Evolutionary conservation across 2,888 invertebrate species (phyloP), one percentile per base, ranked within the genome.

Genomic region (Dascillus cervinus): DNA sequence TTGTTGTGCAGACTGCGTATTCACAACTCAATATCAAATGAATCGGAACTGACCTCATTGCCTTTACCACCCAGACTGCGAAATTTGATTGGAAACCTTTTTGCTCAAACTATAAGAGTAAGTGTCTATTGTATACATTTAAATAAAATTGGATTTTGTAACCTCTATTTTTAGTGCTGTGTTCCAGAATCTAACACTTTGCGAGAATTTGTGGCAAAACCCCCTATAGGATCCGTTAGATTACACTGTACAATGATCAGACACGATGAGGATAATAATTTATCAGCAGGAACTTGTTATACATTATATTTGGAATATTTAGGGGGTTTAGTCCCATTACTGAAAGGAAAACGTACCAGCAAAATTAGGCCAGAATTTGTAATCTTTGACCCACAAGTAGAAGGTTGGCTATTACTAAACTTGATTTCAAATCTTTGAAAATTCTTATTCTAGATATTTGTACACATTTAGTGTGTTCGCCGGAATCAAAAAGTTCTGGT

Each of bases 361-460:
- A 96, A 96, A 69, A 87, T 98, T 44, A 75, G 95, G 32, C 97
- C 97, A 0, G 97, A 97, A 66, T 98, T 98, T 65, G 91, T 97
- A 34, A 96, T 98, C 54, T 92, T 88, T 60, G 91, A 92, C 66
- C 91, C 91, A 2, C 88, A 91, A 65, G 77, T 75, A 20, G 83
- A 82, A 69, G 85, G 85, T 77, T 26, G 11, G 8, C n/a, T n/a
- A 11, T 4, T 4, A 11, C 3, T 21, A 17, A 23, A 23, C 8
- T 10, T 13, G 4, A 29, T 3, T n/a, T 22, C 3, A 21, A 15
- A 17, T 19, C 10, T 3, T n/a, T 27, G 21, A 13, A 11, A 15
- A 8, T 4, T 13, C 17, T 17, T 14, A 13, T 42, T 46, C 1
- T 37, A 62, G 63, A 63, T 45, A 52, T 49, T 23, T 47, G 50